Percentiles rank a stretch among this genome's conserved stretches.
phyloP scores from a whole-genome alignment of 2,888 invertebrate genomes.

The Tromatobia lineatoria region DNA sequence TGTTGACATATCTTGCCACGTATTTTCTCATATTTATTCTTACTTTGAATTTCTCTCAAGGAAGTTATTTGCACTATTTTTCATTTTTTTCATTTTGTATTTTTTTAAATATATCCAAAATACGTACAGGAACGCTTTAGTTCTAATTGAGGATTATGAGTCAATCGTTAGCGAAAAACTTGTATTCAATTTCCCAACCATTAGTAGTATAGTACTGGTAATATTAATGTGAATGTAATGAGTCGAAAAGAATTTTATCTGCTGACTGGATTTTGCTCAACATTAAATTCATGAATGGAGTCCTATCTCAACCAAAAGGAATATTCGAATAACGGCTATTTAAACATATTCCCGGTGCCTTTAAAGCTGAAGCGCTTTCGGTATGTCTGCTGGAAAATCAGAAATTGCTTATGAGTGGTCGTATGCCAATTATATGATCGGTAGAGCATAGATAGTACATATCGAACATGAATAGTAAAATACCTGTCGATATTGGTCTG shows the following conservation, averaged over 20 bases:
- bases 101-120: too few relatives aligned
- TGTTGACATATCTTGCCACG: too few relatives aligned
- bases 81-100: too few relatives aligned
- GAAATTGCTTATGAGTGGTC: not conserved
- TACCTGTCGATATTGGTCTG: constrained; percentile 2
- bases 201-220: too few relatives aligned
- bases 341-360: not conserved
- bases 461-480: not conserved
- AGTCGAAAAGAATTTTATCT: not conserved
- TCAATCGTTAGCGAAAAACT: not conserved
- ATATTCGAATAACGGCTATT: not conserved
- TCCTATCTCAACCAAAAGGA: not conserved
- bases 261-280: not conserved
- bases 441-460: too few relatives aligned
- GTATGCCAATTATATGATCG: not conserved
- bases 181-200: not conserved
- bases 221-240: not conserved
- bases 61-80: too few relatives aligned
- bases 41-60: too few relatives aligned
- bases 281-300: not conserved
- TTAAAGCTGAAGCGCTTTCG: not conserved
- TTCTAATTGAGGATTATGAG: not conserved
- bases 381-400: not conserved
- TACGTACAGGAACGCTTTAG: too few relatives aligned
- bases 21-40: too few relatives aligned